Percentiles rank a stretch among this genome's conserved stretches.
Evolutionary conservation across 2,797 vertebrate genomes (phyloP).

Genomic region (Psittacula derbiana): DNA sequence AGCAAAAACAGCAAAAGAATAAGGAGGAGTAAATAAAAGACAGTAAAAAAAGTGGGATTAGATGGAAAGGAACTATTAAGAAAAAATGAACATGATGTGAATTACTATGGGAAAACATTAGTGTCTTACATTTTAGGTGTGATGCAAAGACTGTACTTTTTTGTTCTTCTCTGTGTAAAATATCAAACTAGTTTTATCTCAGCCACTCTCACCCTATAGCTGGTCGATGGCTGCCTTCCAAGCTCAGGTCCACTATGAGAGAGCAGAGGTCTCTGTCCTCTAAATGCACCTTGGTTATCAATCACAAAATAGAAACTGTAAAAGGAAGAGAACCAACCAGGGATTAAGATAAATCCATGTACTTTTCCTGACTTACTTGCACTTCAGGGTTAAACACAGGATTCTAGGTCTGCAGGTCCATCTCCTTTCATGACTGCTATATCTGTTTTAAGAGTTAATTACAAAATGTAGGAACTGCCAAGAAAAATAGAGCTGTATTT

Average conservation of each 20-base stretch:
- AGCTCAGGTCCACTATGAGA: neutral
- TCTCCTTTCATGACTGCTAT: neutral
- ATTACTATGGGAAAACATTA: neutral
- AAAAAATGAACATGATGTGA: neutral
- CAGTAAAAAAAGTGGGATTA: neutral
- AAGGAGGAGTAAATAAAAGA: neutral
- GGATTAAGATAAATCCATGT: neutral
- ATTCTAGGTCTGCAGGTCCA: neutral
- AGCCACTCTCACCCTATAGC: neutral
- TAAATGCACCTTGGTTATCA: neutral
- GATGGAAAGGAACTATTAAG: neutral
- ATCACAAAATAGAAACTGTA: neutral
- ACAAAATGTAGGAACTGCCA: neutral
- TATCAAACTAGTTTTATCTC: neutral
- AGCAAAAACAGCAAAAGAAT: neutral
- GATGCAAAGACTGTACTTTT: neutral
- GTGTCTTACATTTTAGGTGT: neutral
- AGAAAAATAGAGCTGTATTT: neutral
- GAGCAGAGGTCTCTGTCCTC: neutral
- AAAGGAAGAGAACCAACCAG: neutral
- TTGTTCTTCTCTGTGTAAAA: neutral
- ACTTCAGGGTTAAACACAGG: neutral
- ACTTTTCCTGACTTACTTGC: neutral
- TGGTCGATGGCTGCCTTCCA: neutral
- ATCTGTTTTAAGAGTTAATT: neutral